phyloP scores from a whole-genome alignment of 2,888 invertebrate species.

The Cantharis flavilabris region DNA sequence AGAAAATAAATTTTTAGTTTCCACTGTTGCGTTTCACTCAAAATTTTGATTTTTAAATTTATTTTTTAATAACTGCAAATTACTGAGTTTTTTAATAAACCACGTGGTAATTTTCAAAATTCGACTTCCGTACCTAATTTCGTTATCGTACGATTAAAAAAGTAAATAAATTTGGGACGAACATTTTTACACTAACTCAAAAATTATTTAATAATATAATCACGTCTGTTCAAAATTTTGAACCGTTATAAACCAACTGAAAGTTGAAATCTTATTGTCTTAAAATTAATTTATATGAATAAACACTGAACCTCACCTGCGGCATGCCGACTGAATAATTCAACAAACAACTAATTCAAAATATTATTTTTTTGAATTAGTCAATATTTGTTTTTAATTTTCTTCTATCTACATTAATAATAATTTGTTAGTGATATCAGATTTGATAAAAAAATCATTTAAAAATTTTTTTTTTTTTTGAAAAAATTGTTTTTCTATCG shows the following conservation, averaged over 20 bases:
- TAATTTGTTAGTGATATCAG: background rate
- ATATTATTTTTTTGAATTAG: background rate
- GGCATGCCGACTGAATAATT: background rate
- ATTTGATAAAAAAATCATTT: too few species aligned
- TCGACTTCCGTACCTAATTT: too few species aligned
- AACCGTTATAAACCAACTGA: background rate
- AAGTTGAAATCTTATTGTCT: background rate
- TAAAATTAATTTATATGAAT: background rate
- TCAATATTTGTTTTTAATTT: background rate
- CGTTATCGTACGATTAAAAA: too few species aligned
- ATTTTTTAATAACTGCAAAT: too few species aligned
- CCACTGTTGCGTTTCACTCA: too few species aligned
- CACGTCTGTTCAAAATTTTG: background rate
- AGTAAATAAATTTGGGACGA: too few species aligned
- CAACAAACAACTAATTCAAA: background rate
- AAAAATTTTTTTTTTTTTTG: too few species aligned
- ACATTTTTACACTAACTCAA: background rate
- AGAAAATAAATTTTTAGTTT: too few species aligned
- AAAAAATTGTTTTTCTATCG: background rate
- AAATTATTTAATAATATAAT: background rate
- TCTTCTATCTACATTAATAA: background rate
- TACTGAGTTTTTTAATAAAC: too few species aligned
- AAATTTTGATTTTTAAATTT: too few species aligned
- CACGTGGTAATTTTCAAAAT: too few species aligned
- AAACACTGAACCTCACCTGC: background rate